Evolutionary conservation across 1,140 invertebrate genomes (phyloP).

Genomic region (Ylistrum balloti): DNA sequence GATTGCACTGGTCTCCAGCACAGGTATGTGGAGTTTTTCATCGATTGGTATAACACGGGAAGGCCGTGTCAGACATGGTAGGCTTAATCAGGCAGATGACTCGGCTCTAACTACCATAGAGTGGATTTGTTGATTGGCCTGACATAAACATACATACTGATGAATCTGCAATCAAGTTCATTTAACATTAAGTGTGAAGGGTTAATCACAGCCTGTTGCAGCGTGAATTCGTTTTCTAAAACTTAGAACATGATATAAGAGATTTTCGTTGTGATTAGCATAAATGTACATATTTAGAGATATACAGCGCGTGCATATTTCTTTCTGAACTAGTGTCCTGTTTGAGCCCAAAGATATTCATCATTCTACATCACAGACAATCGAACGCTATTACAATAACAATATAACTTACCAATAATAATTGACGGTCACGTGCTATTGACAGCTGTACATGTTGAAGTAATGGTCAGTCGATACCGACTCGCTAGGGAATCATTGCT

Average conservation of each 20-base stretch:
- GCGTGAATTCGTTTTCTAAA: not conserved
- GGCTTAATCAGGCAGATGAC: not conserved
- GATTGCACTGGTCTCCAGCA: not conserved
- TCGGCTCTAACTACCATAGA: not conserved
- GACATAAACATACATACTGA: not conserved
- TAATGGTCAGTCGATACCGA: not conserved
- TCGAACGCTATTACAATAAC: slow-evolving; percentile 3
- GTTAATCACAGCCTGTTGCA: not conserved
- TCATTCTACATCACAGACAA: slow-evolving; percentile 1
- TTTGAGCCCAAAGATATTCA: not conserved
- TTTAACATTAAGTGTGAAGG: not conserved
- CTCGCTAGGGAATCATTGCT: slow-evolving; percentile 32
- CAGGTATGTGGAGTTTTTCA: not conserved
- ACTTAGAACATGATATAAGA: not conserved
- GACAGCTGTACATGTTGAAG: not conserved
- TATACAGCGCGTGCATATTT: not conserved
- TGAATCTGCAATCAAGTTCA: not conserved
- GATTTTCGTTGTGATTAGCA: not conserved
- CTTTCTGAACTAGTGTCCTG: not conserved
- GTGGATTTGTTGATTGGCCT: not conserved
- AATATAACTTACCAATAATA: slow-evolving; percentile 36
- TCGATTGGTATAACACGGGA: not conserved
- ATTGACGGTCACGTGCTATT: slow-evolving; percentile 28
- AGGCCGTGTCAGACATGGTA: not conserved
- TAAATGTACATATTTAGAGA: not conserved